A percentile compares a stretch with the other conserved stretches of the same genome.
Conservation (phyloP, 2,888 invertebrate species). For the Coenonympha arcania region DNA sequence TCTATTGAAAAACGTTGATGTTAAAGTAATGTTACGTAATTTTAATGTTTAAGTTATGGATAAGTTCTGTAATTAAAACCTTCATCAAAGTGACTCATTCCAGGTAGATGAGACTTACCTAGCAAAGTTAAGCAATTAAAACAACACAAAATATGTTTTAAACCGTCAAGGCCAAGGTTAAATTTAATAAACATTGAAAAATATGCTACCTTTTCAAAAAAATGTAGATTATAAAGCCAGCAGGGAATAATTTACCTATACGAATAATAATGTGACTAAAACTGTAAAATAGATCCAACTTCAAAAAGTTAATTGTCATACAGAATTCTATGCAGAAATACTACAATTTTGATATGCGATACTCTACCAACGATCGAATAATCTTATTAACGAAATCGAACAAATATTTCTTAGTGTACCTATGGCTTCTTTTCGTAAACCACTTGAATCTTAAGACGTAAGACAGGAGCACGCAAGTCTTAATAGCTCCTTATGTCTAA, state of each 20-base stretch:
- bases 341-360: not conserved
- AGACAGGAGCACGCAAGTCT: not conserved
- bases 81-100: conserved; percentile 11
- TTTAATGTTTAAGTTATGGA: not conserved
- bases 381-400: conserved; percentile 18
- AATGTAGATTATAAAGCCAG: too few species aligned
- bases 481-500: not conserved
- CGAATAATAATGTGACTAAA: too few species aligned
- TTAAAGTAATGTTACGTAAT: too few species aligned
- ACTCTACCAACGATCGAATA: conserved; percentile 4
- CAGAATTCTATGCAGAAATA: not conserved
- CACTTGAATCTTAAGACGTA: conserved; percentile 1
- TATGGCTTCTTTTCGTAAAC: conserved; percentile 14
- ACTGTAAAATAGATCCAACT: not conserved
- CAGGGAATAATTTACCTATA: too few species aligned
- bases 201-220: too few species aligned
- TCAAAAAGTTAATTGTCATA: not conserved
- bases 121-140: conserved; percentile 9
- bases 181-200: conserved; percentile 1
- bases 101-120: not conserved
- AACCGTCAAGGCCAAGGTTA: conserved; percentile 13
- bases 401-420: conserved; percentile 8
- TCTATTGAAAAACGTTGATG: not conserved
- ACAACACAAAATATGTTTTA: conserved; percentile 12
- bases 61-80: not conserved